phyloP scores from a whole-genome alignment of 2,888 invertebrate genomes.

The Tenodera sinensis region DNA sequence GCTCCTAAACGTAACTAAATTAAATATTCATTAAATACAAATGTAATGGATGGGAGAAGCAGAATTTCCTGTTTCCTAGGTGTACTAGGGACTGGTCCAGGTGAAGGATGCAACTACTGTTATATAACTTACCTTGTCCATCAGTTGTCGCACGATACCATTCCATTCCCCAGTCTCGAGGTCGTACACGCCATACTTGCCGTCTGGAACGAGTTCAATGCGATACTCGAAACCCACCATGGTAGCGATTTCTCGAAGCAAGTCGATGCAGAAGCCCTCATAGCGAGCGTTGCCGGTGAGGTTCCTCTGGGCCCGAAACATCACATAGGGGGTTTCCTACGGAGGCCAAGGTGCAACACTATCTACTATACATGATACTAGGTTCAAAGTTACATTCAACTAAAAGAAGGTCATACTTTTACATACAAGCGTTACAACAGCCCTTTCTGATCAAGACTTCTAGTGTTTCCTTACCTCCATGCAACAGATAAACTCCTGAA shows the following conservation, averaged over 20 bases:
- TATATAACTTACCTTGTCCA: slow-evolving; percentile 55
- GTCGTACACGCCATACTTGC: slow-evolving; percentile 71
- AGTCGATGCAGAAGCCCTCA: slow-evolving; percentile 72
- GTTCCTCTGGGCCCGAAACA: slow-evolving; percentile 50
- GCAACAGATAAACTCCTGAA: no score
- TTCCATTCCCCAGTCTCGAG: slow-evolving; percentile 72
- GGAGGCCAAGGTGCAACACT: not conserved
- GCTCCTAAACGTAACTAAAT: no score
- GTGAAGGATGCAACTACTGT: not conserved
- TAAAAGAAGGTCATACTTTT: no score
- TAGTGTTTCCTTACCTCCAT: not conserved
- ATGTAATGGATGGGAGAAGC: no score
- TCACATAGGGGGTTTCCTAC: slow-evolving; percentile 57
- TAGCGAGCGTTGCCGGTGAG: slow-evolving; percentile 60
- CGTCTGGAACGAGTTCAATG: slow-evolving; percentile 61
- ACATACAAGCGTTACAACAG: no score
- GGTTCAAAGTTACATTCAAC: not conserved
- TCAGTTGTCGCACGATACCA: slow-evolving; percentile 62
- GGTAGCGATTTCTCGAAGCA: slow-evolving; percentile 59
- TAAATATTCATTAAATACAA: no score
- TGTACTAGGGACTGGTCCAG: no score
- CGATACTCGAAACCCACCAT: slow-evolving; percentile 66
- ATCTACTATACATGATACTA: not conserved
- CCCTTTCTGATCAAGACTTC: no score
- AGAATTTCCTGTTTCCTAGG: no score